Evolutionary conservation across 2,888 invertebrate genomes (phyloP).

Genomic region (Agrotis segetum): DNA sequence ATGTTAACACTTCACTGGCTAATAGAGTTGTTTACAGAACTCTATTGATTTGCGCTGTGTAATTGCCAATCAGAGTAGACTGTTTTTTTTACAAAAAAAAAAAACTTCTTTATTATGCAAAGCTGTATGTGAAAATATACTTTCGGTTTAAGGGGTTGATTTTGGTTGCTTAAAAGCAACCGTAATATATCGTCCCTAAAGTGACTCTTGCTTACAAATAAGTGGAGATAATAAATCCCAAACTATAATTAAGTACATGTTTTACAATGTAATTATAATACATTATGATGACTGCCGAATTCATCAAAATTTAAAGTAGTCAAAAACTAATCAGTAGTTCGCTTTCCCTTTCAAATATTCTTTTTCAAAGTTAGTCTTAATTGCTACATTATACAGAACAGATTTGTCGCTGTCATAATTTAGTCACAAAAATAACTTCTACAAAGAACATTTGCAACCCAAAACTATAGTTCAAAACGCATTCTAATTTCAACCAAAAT

Average conservation of each 20-base stretch:
- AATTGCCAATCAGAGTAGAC: constrained; percentile 57
- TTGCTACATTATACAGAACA: too few species aligned
- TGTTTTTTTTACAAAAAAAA: constrained; percentile 21
- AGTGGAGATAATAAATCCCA: neutral
- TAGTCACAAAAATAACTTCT: neutral
- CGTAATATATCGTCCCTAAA: neutral
- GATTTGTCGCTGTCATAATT: too few species aligned
- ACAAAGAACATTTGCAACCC: neutral
- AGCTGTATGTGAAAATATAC: neutral
- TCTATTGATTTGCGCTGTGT: constrained; percentile 53
- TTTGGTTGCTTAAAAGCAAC: neutral
- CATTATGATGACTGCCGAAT: neutral
- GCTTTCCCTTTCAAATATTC: neutral
- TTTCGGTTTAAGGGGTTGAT: neutral
- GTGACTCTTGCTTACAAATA: neutral
- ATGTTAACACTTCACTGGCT: constrained; percentile 54
- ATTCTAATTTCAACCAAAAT: constrained; percentile 13
- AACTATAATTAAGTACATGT: too few species aligned
- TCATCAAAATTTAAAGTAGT: neutral
- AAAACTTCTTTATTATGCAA: constrained; percentile 1
- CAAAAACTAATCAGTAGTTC: neutral
- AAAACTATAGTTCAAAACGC: neutral
- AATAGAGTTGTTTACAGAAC: constrained; percentile 61
- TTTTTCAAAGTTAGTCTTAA: neutral
- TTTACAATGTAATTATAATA: too few species aligned